Evolutionary conservation across 2,113 vertebrate species (phyloP), one percentile per base, ranked within the genome.

Genomic region (Chloropsis hardwickii): DNA sequence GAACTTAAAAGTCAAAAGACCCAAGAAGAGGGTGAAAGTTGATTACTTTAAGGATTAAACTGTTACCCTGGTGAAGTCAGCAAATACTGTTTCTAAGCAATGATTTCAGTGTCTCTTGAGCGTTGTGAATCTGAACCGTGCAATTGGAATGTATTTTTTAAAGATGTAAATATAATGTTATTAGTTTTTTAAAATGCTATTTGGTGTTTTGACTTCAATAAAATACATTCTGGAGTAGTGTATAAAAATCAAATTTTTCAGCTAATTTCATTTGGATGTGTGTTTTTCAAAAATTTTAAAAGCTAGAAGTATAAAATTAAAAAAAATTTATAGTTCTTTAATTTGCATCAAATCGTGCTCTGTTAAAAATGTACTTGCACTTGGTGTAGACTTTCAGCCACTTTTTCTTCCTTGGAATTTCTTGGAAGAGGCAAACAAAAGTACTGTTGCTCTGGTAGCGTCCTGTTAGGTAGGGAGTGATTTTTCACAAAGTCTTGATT

Each of bases 1-100:
- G 91, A 96, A 97, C 95, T 98, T 97, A 95, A 97, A 98, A 98
- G 95, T 96, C 67, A 9, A 97, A 97, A 96, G 96, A 97, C 94
- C 81, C 93, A 94, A 97, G 97, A 97, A 95, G 80, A 96, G 91
- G 86, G 97, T 96, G 96, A 98, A 97, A 97, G 97, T 97, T 97
- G 97, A 98, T 98, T 98, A 97, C 98, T 97, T 98, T 98, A 96
- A 97, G 97, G 98, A 98, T 98, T 98, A 98, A 97, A 95, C 97
- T 97, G 98, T 98, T 98, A 94, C 98, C 98, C 95, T 91, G 96
- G 98, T 97, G 97, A 98, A 97, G 95, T 97, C 97, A 97, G 97
- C 97, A 98, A 98, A 98, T 97, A 98, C 95, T 97, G 97, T 98
- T 98, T 97, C 98, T 97, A 98, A 98, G 97, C 74, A 96, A 97